Conservation (phyloP, 23 tunicate species). For the Aplidium turbinatum region DNA sequence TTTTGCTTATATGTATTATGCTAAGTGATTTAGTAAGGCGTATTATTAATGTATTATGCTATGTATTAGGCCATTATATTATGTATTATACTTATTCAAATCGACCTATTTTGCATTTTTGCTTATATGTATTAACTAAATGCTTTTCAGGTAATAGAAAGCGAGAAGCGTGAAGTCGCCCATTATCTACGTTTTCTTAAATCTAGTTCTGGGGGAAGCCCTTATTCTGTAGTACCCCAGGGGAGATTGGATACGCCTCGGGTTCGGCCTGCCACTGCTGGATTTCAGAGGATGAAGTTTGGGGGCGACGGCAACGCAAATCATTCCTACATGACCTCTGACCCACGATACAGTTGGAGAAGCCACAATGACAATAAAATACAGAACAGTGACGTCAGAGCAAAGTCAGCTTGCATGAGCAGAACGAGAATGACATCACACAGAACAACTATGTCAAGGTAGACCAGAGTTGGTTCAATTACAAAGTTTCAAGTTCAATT, state of each 20-base stretch:
- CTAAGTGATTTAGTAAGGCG: no score
- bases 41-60: no score
- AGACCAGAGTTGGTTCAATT: no score
- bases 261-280: constrained; percentile 39
- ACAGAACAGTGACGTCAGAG: constrained; percentile 15
- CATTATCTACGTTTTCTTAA: constrained; percentile 30
- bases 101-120: no score
- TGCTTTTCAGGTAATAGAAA: constrained; percentile 44
- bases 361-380: constrained; percentile 1
- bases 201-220: constrained; percentile 13
- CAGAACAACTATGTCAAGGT: constrained; percentile 55
- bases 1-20: no score
- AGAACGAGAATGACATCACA: constrained; percentile 25
- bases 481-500: no score
- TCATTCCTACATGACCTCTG: constrained; percentile 35
- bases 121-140: no score
- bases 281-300: constrained; percentile 18
- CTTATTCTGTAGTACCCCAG: constrained; percentile 20
- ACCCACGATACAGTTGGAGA: constrained; percentile 27
- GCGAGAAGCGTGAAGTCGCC: constrained; percentile 23
- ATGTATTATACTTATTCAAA: no score
- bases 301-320: constrained; percentile 47
- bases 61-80: no score
- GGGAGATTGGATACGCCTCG: constrained; percentile 17
- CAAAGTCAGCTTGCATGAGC: constrained; percentile 56